Percentiles rank a stretch among this genome's conserved stretches.
phyloP scores from a whole-genome alignment of 2,113 vertebrate species.

The Lipotes vexillifer region DNA sequence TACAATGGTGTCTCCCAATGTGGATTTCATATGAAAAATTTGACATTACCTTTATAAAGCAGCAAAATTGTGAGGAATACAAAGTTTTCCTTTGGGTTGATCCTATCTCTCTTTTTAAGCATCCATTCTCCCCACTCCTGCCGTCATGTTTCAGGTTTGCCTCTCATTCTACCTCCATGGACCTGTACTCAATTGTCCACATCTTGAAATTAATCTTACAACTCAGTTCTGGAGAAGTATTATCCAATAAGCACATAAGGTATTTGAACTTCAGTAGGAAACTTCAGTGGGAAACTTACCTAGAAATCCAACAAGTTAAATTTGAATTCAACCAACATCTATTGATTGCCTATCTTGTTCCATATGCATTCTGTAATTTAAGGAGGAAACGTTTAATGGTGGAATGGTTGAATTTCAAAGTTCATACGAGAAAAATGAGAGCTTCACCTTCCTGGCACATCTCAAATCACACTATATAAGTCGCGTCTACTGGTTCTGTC shows the following conservation, averaged over 20 bases:
- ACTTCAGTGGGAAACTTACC: neutral
- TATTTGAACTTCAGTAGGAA: neutral
- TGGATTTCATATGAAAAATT: neutral
- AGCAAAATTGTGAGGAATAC: neutral
- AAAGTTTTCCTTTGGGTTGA: neutral
- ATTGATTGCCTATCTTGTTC: neutral
- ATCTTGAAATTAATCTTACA: neutral
- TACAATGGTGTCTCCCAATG: neutral
- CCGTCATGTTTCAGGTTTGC: neutral
- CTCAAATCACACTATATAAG: neutral
- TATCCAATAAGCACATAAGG: neutral
- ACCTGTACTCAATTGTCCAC: neutral
- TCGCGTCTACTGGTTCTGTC: neutral
- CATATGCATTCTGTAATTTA: neutral
- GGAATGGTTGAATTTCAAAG: neutral
- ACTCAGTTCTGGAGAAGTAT: neutral
- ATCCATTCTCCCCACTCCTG: neutral
- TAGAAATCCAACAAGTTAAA: neutral
- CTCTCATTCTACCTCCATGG: neutral
- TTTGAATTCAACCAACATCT: neutral
- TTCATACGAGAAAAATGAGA: neutral
- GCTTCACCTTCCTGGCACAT: neutral
- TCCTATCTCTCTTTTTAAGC: neutral
- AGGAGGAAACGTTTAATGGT: neutral
- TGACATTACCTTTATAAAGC: neutral